These are phyloP conservation scores for Lipotes vexillifer DNA, from an alignment of 2,113 vertebrate genomes.

Conservation along the genomic window DNA sequence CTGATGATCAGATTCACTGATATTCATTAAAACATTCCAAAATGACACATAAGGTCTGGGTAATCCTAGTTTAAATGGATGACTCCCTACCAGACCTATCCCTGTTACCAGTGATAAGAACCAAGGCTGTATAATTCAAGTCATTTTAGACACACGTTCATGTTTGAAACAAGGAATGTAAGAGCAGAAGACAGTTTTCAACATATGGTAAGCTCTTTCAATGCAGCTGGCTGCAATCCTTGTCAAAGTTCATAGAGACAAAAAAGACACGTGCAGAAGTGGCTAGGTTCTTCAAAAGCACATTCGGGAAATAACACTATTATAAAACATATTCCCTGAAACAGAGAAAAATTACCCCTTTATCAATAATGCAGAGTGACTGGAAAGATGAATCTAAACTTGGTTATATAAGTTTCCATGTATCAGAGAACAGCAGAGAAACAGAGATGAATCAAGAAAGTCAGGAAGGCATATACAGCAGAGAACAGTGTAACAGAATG, in stretches of 20 bases:
- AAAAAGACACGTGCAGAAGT: not conserved
- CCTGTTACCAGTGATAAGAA: not conserved
- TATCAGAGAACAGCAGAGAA: not conserved
- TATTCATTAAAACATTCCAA: not conserved
- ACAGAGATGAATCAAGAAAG: not conserved
- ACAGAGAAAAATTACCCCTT: not conserved
- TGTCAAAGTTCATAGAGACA: constrained; percentile 37
- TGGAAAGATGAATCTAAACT: constrained; percentile 10
- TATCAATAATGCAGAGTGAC: not conserved
- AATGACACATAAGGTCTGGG: not conserved
- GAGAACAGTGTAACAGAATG: not conserved
- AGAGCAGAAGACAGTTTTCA: not conserved
- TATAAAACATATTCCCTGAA: not conserved
- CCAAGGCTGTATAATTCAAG: not conserved
- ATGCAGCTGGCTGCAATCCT: not conserved
- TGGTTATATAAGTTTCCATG: not conserved
- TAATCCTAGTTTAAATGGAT: not conserved
- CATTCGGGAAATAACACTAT: not conserved
- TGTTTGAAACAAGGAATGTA: not conserved
- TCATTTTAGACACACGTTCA: not conserved
- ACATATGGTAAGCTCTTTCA: not conserved
- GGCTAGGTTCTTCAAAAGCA: not conserved
- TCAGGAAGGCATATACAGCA: not conserved
- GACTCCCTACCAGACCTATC: not conserved
- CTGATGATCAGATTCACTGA: not conserved